These are phyloP conservation scores for Sprattus sprattus DNA, from an alignment of 2,113 vertebrate genomes.

Conservation along the genomic window DNA sequence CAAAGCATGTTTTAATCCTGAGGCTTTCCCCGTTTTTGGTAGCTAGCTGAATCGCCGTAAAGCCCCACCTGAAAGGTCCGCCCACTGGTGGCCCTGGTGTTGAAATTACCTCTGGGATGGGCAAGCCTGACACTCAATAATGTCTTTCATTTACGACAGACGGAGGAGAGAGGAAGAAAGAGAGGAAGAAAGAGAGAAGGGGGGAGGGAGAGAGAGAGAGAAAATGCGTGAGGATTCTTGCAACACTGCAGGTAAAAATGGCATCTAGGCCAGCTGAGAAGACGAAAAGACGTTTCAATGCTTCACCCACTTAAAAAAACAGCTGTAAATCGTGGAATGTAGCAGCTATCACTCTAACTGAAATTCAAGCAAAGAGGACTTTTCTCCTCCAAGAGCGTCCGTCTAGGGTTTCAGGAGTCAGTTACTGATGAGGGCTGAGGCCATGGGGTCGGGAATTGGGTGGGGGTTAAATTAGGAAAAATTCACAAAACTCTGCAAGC, in stretches of 20 bases:
- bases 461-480: background rate
- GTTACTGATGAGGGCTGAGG: slow-evolving; percentile 6
- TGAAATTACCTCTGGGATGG: slow-evolving; percentile 34
- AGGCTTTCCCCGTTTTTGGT: slow-evolving; percentile 24
- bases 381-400: slow-evolving; percentile 2
- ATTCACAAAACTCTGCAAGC: background rate
- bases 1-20: slow-evolving; percentile 33
- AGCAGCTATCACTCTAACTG: slow-evolving; percentile 3
- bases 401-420: slow-evolving; percentile 3
- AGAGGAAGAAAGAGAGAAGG: background rate
- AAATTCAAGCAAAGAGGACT: slow-evolving; percentile 23
- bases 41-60: slow-evolving; percentile 12
- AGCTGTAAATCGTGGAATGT: slow-evolving; percentile 36
- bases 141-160: background rate
- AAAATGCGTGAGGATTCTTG: background rate
- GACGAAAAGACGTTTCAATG: background rate
- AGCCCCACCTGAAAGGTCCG: background rate
- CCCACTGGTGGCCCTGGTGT: slow-evolving; percentile 20
- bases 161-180: background rate
- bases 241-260: slow-evolving; percentile 16
- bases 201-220: background rate
- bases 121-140: background rate
- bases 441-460: background rate
- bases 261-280: slow-evolving; percentile 33
- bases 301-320: slow-evolving; percentile 37